Conservation (phyloP, 1,140 invertebrate species). For the Drosophila pseudoobscura region DNA sequence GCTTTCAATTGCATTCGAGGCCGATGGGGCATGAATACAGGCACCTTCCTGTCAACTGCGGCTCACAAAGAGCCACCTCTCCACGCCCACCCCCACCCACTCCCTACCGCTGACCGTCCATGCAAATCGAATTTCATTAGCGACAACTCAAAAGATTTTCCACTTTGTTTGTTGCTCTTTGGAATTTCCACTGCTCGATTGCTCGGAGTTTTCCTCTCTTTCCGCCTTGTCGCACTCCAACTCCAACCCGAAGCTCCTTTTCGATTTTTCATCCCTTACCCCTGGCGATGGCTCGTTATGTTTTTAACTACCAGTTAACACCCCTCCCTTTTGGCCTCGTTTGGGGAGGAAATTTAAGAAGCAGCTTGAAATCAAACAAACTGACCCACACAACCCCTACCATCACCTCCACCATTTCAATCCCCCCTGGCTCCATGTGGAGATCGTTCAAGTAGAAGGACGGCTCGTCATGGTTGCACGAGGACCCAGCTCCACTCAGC, state of each 20-base stretch:
- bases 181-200: conserved; percentile 33
- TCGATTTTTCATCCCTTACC: background rate
- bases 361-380: conserved; percentile 69
- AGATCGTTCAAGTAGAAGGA: conserved; percentile 57
- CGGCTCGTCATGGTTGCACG: background rate
- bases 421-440: conserved; percentile 9
- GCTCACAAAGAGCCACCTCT: conserved; percentile 14
- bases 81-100: too few relatives aligned
- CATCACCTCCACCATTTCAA: background rate
- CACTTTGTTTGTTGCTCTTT: conserved; percentile 51
- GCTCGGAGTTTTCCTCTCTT: conserved; percentile 10
- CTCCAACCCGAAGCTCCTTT: too few relatives aligned
- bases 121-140: conserved; percentile 76
- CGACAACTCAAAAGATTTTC: conserved; percentile 67
- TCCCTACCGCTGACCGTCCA: background rate
- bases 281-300: conserved; percentile 48
- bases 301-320: conserved; percentile 67
- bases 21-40: conserved; percentile 21
- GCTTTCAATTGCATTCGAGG: conserved; percentile 37
- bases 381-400: conserved; percentile 40
- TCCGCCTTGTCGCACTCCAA: background rate
- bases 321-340: conserved; percentile 1
- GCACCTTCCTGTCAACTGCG: conserved; percentile 35
- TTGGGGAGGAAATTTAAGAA: conserved; percentile 60
- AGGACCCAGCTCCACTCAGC: too few relatives aligned